Conservation (phyloP, 2,797 vertebrate genomes). For the Erethizon dorsatum region DNA sequence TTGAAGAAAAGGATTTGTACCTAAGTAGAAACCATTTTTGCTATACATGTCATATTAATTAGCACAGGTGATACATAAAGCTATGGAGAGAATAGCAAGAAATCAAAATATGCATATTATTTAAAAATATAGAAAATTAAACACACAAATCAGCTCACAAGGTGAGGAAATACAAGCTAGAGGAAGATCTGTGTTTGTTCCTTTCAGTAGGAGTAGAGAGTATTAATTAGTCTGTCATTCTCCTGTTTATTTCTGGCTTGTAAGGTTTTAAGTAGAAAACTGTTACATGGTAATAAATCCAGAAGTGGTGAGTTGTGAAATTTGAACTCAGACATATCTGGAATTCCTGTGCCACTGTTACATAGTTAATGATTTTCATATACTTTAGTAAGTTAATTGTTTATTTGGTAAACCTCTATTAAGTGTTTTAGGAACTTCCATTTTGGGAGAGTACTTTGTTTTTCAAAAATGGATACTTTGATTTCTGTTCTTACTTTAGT, state of each 20-base stretch:
- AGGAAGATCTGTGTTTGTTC: not conserved
- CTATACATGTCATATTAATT: not conserved
- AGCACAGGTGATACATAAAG: not conserved
- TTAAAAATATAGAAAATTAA: not conserved
- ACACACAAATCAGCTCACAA: not conserved
- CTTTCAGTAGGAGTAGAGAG: not conserved
- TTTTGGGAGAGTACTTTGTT: not conserved
- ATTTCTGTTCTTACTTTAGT: not conserved
- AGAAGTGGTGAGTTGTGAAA: not conserved
- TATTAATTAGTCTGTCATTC: not conserved
- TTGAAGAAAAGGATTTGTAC: not conserved
- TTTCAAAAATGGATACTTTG: not conserved
- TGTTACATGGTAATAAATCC: not conserved
- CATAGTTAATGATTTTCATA: not conserved
- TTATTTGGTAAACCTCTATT: not conserved
- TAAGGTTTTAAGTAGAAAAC: not conserved
- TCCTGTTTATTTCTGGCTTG: not conserved
- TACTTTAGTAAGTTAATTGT: not conserved
- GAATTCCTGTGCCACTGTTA: not conserved
- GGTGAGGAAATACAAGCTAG: not conserved
- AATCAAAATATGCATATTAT: not conserved
- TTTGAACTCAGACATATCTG: not conserved
- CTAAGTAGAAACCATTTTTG: not conserved
- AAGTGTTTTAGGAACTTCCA: not conserved
- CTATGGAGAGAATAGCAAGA: not conserved